Base-by-base conservation (phyloP, 2,113 vertebrate genomes). In the Zosterops borbonicus region DNA sequence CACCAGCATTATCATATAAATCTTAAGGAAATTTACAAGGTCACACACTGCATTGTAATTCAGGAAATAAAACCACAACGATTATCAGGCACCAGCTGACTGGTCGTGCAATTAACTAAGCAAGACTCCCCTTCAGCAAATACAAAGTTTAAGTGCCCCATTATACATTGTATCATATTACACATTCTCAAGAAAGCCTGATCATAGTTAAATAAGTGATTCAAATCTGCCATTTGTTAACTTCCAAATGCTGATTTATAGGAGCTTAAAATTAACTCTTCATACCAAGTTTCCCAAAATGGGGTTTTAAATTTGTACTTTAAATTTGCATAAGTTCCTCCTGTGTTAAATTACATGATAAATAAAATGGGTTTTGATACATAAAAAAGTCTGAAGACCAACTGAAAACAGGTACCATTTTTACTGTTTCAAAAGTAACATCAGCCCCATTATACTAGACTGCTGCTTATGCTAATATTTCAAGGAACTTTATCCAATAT, bases 171-270 rank as follows among this genome's bases (percentile, higher is more conserved):
- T 63, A 78, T 92, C 76, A 25, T 17, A 59, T 86, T 90, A 77
- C 94, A 91, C 18, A 59, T 2, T 13, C 76, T 63, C 64, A 52
- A 47, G 55, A 39, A 93, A 69, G 47, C 47, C 64, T 81, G 74
- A 93, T 70, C 42, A 9, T 4, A 31, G 83, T 59, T 79, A 83
- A 94, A 29, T 10, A 44, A 90, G 33, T 75, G 78, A 68, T 88
- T 81, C 12, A 49, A n/a, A 56, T 89, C 65, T 87, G 86, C 71
- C 23, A 81, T 79, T 92, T 84, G 56, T 93, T 93, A 96, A 90
- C 88, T 89, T 92, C 25, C 50, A 59, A 83, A 70, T 1, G 2
- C 19, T 62, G 87, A 91, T 73, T 95, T 92, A 80, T 52, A 78
- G 73, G 70, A 67, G 77, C 35, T 60, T 68, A 89, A 39, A 7